Conservation (phyloP, 92 coral and sea anemone genomes). For the Porites lobata region DNA sequence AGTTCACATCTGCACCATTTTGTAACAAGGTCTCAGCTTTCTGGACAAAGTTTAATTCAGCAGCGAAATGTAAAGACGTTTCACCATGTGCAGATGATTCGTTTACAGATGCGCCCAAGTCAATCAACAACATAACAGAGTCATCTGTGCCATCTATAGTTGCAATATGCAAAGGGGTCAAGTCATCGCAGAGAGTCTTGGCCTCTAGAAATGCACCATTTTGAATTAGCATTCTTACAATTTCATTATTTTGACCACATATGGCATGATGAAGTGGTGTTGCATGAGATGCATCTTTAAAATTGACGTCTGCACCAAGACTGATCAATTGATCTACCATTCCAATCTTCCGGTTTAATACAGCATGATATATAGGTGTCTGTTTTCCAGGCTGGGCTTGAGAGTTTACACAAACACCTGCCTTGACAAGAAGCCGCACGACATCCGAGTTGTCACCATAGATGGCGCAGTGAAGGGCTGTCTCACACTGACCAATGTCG, state of each 20-base stretch:
- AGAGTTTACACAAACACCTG: slow-evolving; percentile 53
- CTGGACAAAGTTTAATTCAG: slow-evolving; percentile 37
- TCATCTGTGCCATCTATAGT: slow-evolving; percentile 33
- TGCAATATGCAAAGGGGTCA: slow-evolving; percentile 45
- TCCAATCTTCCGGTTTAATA: slow-evolving; percentile 44
- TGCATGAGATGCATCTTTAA: slow-evolving; percentile 44
- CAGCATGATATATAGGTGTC: slow-evolving; percentile 41
- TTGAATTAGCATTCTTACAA: slow-evolving; percentile 38
- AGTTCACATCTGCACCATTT: slow-evolving; percentile 43
- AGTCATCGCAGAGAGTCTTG: slow-evolving; percentile 33
- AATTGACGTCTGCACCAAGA: slow-evolving; percentile 43
- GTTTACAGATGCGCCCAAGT: slow-evolving; percentile 39
- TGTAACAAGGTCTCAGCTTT: slow-evolving; percentile 31
- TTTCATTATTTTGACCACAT: slow-evolving; percentile 41
- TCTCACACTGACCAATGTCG: slow-evolving; percentile 47
- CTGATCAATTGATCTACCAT: slow-evolving; percentile 44
- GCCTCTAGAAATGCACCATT: slow-evolving; percentile 39
- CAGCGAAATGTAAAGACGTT: slow-evolving; percentile 75
- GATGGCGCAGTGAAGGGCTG: slow-evolving; percentile 55
- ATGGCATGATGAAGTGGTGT: slow-evolving; percentile 58
- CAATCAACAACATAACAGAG: slow-evolving; percentile 37
- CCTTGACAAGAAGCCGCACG: slow-evolving; percentile 36
- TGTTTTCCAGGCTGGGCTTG: slow-evolving; percentile 42
- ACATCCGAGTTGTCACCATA: slow-evolving; percentile 40
- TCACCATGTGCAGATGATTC: slow-evolving; percentile 54